phyloP scores from a whole-genome alignment of 2,113 vertebrate species.

The Penelope pileata region DNA sequence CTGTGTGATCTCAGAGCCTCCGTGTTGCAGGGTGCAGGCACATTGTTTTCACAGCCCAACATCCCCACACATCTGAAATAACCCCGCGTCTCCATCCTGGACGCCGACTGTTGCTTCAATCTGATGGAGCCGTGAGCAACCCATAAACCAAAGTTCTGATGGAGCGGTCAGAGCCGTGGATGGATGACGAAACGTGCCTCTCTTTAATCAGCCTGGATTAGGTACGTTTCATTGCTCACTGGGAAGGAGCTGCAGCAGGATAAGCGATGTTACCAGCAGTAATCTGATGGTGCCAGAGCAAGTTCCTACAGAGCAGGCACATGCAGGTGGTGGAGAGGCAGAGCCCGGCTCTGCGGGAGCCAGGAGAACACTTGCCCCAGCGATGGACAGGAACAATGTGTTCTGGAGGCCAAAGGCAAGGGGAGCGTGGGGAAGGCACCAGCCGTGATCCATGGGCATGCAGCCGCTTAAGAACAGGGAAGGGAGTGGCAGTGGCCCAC shows the following conservation, averaged over 20 bases:
- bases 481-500: background rate
- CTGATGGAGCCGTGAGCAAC: background rate
- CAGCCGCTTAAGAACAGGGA: background rate
- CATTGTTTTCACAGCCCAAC: background rate
- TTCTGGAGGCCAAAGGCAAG: background rate
- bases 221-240: conserved; percentile 40
- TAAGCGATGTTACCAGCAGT: conserved; percentile 51
- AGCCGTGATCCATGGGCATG: background rate
- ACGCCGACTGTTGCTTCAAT: background rate
- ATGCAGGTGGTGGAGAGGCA: background rate
- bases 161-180: background rate
- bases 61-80: background rate
- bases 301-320: conserved; percentile 58
- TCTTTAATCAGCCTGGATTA: conserved; percentile 64
- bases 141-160: background rate
- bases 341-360: background rate
- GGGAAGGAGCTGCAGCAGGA: conserved; percentile 27
- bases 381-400: background rate
- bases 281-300: conserved; percentile 63
- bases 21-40: background rate
- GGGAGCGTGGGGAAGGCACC: background rate
- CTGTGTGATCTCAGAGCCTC: background rate
- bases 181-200: conserved; percentile 22
- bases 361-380: background rate
- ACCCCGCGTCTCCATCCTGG: background rate